Percentiles rank a stretch among this genome's conserved stretches.
These are phyloP conservation scores for Nicator chloris DNA, from an alignment of 2,113 vertebrate genomes.

Conservation along the genomic window DNA sequence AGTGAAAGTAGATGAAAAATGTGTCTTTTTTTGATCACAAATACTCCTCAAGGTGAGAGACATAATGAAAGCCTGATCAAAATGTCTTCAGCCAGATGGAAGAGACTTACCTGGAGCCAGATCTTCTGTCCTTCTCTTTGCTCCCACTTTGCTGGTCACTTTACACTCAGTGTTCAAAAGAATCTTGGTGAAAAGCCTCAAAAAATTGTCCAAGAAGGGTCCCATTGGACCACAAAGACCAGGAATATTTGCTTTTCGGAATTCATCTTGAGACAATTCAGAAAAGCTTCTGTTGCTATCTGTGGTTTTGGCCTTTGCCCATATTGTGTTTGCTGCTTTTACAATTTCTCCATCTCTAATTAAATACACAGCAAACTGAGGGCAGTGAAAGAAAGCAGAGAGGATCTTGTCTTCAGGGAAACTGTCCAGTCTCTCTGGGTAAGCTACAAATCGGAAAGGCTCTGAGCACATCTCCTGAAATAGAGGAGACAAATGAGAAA, in stretches of 20 bases:
- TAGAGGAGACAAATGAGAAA: conserved; percentile 10
- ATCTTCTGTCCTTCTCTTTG: neutral
- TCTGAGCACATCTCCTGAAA: neutral
- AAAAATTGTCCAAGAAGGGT: neutral
- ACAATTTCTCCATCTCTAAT: neutral
- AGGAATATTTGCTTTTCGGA: neutral
- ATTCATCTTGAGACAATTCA: neutral
- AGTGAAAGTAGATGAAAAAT: neutral
- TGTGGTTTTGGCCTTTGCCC: neutral
- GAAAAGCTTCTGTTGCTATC: neutral
- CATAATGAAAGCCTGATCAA: neutral
- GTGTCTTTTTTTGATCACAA: neutral
- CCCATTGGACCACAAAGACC: neutral
- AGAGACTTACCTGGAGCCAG: neutral
- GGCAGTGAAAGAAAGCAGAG: neutral
- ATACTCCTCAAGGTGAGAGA: neutral
- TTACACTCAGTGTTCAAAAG: neutral
- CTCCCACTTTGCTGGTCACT: neutral
- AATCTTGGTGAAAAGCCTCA: neutral
- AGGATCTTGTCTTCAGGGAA: neutral
- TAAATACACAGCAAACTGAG: neutral
- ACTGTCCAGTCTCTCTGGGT: neutral
- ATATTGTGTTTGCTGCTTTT: neutral
- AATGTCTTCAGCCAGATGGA: neutral
- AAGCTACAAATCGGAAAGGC: neutral